Percentiles rank a stretch among this genome's conserved stretches.
phyloP scores from a whole-genome alignment of 1,140 invertebrate species.

The Microplitis demolitor region DNA sequence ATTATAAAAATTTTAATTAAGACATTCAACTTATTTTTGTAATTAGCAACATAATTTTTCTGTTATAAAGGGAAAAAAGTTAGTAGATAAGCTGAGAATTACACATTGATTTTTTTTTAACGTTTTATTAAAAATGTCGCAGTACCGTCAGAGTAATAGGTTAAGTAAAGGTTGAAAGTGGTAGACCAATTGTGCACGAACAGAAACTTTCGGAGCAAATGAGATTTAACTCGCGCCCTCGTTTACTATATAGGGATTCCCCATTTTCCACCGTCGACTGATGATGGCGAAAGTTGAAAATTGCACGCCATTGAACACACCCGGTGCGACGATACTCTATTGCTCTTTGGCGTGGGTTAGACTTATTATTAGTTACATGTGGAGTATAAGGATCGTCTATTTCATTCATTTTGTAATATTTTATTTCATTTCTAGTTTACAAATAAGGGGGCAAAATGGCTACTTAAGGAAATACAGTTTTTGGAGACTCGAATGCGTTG shows the following conservation, averaged over 20 bases:
- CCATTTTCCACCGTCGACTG: constrained; percentile 46
- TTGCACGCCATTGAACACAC: constrained; percentile 47
- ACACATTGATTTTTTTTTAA: neutral
- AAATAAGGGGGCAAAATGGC: no score
- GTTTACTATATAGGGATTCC: constrained; percentile 29
- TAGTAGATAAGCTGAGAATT: neutral
- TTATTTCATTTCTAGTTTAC: neutral
- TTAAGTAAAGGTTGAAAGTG: constrained; percentile 3
- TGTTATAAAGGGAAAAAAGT: no score
- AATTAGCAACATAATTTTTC: no score
- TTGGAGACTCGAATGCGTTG: no score
- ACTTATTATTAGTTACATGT: constrained; percentile 1
- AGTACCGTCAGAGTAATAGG: neutral
- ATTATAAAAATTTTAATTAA: no score
- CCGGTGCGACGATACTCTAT: constrained; percentile 38
- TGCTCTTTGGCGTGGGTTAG: constrained; percentile 17
- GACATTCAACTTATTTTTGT: no score
- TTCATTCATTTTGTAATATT: neutral
- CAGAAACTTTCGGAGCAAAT: neutral
- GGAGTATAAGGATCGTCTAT: neutral
- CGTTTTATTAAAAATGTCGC: neutral
- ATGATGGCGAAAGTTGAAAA: constrained; percentile 56
- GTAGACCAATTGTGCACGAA: neutral
- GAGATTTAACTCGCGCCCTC: constrained; percentile 13
- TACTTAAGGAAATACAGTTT: no score